Percentiles rank a stretch among this genome's conserved stretches.
Conservation (phyloP, 2,113 vertebrate genomes). For the Grallaria varia region DNA sequence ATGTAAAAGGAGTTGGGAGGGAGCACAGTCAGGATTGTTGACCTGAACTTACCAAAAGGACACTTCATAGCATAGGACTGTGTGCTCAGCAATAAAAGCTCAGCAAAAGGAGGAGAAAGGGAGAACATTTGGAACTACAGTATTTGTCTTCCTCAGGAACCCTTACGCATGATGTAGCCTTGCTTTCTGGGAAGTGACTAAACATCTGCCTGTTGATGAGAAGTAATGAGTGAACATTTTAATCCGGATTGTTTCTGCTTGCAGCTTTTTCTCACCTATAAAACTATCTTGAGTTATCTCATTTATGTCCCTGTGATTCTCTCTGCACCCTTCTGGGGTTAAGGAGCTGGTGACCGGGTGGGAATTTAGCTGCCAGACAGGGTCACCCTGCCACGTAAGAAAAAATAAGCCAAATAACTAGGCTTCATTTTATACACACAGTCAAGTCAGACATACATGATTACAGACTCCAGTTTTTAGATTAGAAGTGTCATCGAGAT, state of each 20-base stretch:
- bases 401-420: conserved; percentile 11
- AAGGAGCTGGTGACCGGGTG: accelerated
- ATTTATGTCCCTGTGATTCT: neutral
- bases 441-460: neutral
- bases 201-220: neutral
- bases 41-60: neutral
- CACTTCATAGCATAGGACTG: neutral
- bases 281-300: neutral
- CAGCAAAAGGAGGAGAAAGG: neutral
- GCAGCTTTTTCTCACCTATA: neutral
- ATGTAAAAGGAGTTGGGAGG: neutral
- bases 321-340: accelerated
- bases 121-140: neutral
- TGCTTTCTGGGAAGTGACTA: neutral
- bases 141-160: neutral
- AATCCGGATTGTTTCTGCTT: neutral
- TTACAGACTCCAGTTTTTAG: neutral
- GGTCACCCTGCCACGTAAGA: neutral
- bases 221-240: neutral
- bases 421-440: neutral
- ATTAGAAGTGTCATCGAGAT: neutral
- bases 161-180: accelerated
- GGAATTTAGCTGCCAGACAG: neutral
- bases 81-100: neutral
- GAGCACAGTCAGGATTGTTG: neutral